Conservation (phyloP, 2,797 vertebrate species). For the Xerus rutilus region DNA sequence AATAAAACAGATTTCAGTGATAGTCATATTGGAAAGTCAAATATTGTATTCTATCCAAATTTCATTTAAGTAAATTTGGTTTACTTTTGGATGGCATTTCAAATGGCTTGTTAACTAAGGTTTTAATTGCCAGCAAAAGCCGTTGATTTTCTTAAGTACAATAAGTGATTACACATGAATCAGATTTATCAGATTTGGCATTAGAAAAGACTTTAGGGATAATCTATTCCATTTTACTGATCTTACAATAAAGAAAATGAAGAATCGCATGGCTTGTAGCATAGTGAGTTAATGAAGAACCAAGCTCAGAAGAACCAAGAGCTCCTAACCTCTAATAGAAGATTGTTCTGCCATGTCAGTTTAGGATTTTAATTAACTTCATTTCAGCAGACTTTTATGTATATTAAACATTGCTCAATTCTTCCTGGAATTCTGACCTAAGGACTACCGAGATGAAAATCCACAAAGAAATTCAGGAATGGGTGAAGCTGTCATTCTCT, state of each 20-base stretch:
- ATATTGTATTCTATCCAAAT: conserved; percentile 57
- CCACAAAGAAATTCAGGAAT: not conserved
- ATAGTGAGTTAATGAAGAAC: conserved; percentile 27
- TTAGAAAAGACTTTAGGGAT: not conserved
- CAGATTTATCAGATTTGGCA: not conserved
- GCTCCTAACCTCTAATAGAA: conserved; percentile 36
- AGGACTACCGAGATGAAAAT: conserved; percentile 7
- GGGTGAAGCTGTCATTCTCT: not conserved
- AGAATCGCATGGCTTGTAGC: not conserved
- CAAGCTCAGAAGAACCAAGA: not conserved
- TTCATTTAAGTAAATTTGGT: conserved; percentile 56
- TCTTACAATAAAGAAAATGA: conserved; percentile 46
- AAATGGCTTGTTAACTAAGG: conserved; percentile 50
- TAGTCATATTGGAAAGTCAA: conserved; percentile 42
- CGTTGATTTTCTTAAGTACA: conserved; percentile 57
- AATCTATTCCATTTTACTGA: conserved; percentile 37
- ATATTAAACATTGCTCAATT: not conserved
- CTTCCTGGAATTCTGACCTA: conserved; percentile 1
- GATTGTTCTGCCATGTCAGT: not conserved
- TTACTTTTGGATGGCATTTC: conserved; percentile 69
- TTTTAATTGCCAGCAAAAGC: conserved; percentile 54
- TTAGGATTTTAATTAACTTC: conserved; percentile 20
- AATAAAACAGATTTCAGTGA: conserved; percentile 61
- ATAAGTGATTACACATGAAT: conserved; percentile 22
- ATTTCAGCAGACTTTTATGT: not conserved